A percentile compares a stretch with the other conserved stretches of the same genome.
Evolutionary conservation across 2,888 invertebrate genomes (phyloP).

Genomic region (Troides oblongomaculatus): DNA sequence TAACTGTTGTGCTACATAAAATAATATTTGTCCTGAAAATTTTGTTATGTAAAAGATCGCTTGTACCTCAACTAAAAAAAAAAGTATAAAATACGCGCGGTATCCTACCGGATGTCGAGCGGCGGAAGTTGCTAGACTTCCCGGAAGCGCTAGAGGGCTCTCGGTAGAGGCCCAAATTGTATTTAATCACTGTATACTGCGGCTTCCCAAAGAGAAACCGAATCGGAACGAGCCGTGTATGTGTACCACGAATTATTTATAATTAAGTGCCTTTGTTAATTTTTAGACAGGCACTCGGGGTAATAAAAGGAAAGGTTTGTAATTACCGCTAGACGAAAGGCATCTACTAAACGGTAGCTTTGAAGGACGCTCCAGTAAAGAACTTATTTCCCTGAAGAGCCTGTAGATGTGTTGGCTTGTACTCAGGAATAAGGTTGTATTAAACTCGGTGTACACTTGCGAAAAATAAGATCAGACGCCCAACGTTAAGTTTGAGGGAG

Average conservation of each 20-base stretch:
- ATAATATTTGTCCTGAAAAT: not conserved
- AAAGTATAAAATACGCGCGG: conserved; percentile 61
- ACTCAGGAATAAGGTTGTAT: conserved; percentile 36
- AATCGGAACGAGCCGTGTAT: conserved; percentile 34
- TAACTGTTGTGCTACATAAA: too few relatives aligned
- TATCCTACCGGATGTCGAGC: conserved; percentile 69
- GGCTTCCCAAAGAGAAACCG: conserved; percentile 44
- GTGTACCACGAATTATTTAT: conserved; percentile 50
- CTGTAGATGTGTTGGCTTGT: conserved; percentile 34
- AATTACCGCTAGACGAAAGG: conserved; percentile 30
- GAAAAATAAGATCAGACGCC: conserved; percentile 33
- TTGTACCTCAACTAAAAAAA: conserved; percentile 59
- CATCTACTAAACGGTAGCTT: conserved; percentile 17
- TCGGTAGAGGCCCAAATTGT: conserved; percentile 67
- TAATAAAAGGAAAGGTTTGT: conserved; percentile 34
- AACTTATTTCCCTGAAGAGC: conserved; percentile 40
- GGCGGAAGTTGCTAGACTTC: conserved; percentile 74
- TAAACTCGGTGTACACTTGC: conserved; percentile 31
- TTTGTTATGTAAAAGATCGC: conserved; percentile 59
- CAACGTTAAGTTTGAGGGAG: conserved; percentile 34
- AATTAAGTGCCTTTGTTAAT: conserved; percentile 46
- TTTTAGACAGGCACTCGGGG: conserved; percentile 35
- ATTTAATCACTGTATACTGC: conserved; percentile 65
- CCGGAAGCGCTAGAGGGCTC: conserved; percentile 73
- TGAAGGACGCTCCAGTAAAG: conserved; percentile 30